Conservation (phyloP, 1,140 invertebrate species). For the Drosophila neocordata region DNA sequence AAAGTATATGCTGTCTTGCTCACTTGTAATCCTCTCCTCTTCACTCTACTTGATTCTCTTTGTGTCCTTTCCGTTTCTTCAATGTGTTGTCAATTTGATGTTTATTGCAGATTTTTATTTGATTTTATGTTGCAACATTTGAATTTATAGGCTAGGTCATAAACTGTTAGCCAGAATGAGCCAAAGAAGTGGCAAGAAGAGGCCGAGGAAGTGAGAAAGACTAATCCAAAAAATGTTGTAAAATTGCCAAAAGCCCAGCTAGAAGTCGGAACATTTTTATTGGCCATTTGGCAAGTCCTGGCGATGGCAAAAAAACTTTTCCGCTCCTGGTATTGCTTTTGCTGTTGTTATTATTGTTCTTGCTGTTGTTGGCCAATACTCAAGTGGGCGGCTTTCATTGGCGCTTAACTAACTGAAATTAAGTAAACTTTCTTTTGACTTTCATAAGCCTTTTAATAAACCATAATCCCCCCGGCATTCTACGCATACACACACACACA, state of each 20-base stretch:
- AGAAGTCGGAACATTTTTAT: slow-evolving; percentile 59
- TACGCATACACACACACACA: slow-evolving; percentile 33
- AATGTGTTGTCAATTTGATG: slow-evolving; percentile 77
- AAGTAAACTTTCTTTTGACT: slow-evolving; percentile 81
- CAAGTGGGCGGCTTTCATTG: slow-evolving; percentile 76
- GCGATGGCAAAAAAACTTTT: slow-evolving; percentile 43
- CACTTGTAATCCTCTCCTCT: too few species aligned
- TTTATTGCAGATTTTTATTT: slow-evolving; percentile 79
- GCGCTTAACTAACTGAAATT: slow-evolving; percentile 80
- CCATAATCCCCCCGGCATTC: slow-evolving; percentile 74
- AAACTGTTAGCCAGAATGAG: slow-evolving; percentile 40
- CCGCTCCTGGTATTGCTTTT: slow-evolving; percentile 13
- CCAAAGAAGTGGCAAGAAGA: slow-evolving; percentile 3
- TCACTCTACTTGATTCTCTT: too few species aligned
- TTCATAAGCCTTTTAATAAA: slow-evolving; percentile 82
- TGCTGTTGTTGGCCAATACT: slow-evolving; percentile 63
- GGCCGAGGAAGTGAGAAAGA: slow-evolving; percentile 16
- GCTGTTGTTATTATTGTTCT: neutral
- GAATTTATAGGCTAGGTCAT: slow-evolving; percentile 69
- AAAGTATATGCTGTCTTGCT: slow-evolving; percentile 16
- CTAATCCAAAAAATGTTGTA: slow-evolving; percentile 73
- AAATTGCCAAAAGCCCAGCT: slow-evolving; percentile 53
- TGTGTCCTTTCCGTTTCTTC: slow-evolving; percentile 21
- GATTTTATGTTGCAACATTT: slow-evolving; percentile 71
- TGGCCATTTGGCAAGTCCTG: slow-evolving; percentile 66